These are phyloP conservation scores for Dipodomys spectabilis DNA, from an alignment of 2,113 vertebrate species.

Conservation along the genomic window DNA sequence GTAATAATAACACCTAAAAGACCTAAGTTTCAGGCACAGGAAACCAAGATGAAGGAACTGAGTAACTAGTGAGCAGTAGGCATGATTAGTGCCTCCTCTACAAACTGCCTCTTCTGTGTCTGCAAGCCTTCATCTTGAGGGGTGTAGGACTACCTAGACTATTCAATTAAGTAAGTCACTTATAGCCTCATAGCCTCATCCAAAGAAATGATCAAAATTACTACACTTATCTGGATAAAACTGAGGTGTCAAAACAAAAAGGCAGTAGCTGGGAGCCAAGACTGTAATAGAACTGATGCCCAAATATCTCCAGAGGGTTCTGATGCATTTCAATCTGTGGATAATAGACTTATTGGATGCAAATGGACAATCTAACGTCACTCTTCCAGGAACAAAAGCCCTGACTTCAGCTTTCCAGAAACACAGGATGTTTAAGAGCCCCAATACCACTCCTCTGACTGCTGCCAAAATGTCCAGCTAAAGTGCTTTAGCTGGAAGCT, in stretches of 20 bases:
- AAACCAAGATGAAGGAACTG: neutral
- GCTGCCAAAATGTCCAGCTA: constrained; percentile 57
- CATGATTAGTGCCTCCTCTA: neutral
- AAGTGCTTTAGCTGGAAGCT: constrained; percentile 55
- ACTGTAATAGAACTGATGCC: neutral
- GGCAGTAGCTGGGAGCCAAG: constrained; percentile 37
- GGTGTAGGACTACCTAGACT: neutral
- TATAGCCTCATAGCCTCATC: neutral
- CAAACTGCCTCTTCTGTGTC: neutral
- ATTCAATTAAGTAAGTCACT: neutral
- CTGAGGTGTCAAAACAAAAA: constrained; percentile 6
- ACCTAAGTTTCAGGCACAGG: neutral
- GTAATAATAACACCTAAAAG: neutral
- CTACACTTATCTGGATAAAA: constrained; percentile 44
- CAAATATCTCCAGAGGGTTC: constrained; percentile 46
- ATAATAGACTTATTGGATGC: constrained; percentile 65
- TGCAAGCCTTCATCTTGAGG: neutral
- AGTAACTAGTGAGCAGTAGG: neutral
- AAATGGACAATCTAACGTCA: constrained; percentile 61
- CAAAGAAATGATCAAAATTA: constrained; percentile 20
- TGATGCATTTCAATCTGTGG: constrained; percentile 20
- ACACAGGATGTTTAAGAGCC: constrained; percentile 41
- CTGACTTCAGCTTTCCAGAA: constrained; percentile 73
- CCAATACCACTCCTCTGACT: neutral
- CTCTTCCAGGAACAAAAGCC: constrained; percentile 75